Evolutionary conservation across 2,113 vertebrate species (phyloP), one percentile per base, ranked within the genome.

Genomic region (Malurus melanocephalus): DNA sequence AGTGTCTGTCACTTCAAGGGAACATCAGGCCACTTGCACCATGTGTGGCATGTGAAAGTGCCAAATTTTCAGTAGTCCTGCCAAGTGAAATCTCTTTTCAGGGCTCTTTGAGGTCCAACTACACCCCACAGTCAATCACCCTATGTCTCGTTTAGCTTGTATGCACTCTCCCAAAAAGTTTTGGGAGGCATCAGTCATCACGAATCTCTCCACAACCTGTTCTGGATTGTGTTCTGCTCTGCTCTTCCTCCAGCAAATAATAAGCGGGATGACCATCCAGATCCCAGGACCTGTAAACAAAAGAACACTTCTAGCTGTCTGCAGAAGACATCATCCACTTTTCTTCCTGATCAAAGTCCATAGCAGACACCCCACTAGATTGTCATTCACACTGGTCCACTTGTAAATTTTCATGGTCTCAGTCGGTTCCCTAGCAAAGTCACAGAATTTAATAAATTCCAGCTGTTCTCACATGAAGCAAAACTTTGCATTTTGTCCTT

Each of bases 91-190:
- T 32, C 11, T 76, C 10, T 18, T 52, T 85, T 79, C n/a, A 59
- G 14, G 10, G 28, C 7, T 62, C 14, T 55, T 20, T 46, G 21
- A 38, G 6, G 8, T 68, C 10, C 10, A 62, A 3, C 19, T 52
- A 14, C 4, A 43, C 6, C 4, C 4, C 16, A 27, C 3, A 40
- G 3, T 49, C 12, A 40, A 42, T 33, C 7, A 24, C 2, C 0
- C 2, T 11, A 1, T n/a, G 11, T 33, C 4, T 10, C 11, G 26
- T 52, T 28, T 5, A 60, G 17, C 32, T 48, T 3, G 1, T 18
- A 33, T 24, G 2, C 14, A 43, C 9, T 49, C 8, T 75, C 7
- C 26, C 61, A 87, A 59, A 45, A 17, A n/a, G 1, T 55, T 46
- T 38, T 38, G 38, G 38, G 38, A 38, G 38, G 38, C 38, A 38